phyloP scores from a whole-genome alignment of 1,140 invertebrate genomes.

The Riptortus pedestris region DNA sequence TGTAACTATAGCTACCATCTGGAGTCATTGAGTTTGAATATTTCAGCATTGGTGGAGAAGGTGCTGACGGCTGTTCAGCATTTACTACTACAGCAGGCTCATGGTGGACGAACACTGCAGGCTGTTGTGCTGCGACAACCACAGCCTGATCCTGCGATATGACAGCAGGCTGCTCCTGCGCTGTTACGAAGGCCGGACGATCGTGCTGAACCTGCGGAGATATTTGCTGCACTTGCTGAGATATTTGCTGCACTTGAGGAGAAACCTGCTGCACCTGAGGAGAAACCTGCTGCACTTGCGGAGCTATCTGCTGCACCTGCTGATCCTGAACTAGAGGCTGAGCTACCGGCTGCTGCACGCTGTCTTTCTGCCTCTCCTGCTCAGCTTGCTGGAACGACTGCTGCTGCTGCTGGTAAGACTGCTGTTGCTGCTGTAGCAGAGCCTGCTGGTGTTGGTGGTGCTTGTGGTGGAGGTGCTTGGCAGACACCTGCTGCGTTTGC shows the following conservation, averaged over 20 bases:
- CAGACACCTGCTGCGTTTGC: not conserved
- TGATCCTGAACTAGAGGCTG: not conserved
- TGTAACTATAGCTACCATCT: constrained; percentile 30
- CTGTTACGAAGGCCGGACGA: not conserved
- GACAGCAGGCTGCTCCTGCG: not conserved
- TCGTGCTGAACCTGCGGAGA: not conserved
- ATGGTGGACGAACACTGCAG: not conserved
- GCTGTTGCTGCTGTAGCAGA: not conserved
- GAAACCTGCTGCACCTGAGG: not conserved
- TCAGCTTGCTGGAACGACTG: not conserved
- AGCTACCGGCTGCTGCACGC: not conserved
- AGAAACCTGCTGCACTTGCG: not conserved
- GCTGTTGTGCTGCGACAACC: not conserved
- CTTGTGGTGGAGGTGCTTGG: not conserved
- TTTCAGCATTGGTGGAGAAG: constrained; percentile 23
- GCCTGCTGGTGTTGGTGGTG: not conserved
- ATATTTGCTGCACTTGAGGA: too few species aligned
- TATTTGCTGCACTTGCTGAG: not conserved
- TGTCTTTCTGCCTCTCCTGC: too few species aligned
- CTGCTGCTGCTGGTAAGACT: not conserved
- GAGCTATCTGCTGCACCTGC: not conserved
- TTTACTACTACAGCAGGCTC: not conserved
- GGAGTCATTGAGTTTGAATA: constrained; percentile 27
- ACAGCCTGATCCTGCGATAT: too few species aligned
- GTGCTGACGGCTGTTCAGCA: constrained; percentile 6